Conservation (phyloP, 2,888 invertebrate species). For the Ectemnius continuus region DNA sequence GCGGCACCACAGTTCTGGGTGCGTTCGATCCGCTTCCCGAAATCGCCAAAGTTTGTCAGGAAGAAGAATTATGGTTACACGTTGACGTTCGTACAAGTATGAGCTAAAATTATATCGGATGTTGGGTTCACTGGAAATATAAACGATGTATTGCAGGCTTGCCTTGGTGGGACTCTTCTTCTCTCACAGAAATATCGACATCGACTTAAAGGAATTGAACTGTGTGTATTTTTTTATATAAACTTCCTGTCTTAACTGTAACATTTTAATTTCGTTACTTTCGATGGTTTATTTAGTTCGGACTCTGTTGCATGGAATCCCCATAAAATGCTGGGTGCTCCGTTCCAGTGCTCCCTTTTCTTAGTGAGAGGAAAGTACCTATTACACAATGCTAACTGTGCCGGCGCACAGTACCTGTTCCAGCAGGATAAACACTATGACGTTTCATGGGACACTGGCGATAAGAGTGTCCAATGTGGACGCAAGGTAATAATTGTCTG, state of each 20-base stretch:
- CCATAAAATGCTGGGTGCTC: constrained; percentile 90
- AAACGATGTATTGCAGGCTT: constrained; percentile 81
- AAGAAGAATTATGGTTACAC: constrained; percentile 88
- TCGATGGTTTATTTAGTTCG: constrained; percentile 78
- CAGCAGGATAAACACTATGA: constrained; percentile 93
- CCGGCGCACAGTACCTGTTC: constrained; percentile 87
- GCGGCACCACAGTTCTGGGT: constrained; percentile 91
- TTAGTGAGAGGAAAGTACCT: constrained; percentile 82
- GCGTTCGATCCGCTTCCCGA: constrained; percentile 87
- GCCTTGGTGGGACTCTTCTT: constrained; percentile 88
- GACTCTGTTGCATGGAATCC: constrained; percentile 92
- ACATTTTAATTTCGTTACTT: background rate
- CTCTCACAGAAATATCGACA: constrained; percentile 83
- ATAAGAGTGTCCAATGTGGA: constrained; percentile 95
- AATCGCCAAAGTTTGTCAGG: constrained; percentile 84
- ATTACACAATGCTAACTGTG: constrained; percentile 84
- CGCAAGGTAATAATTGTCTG: constrained; percentile 82
- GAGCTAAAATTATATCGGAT: background rate
- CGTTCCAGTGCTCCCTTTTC: constrained; percentile 88
- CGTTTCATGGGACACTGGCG: constrained; percentile 88
- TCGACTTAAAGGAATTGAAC: constrained; percentile 83
- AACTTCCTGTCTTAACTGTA: background rate
- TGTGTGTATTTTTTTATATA: constrained; percentile 75
- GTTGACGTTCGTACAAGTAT: constrained; percentile 83
- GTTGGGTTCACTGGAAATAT: background rate